Base-by-base conservation (phyloP, 2,888 invertebrate species). In the Coenonympha arcania region DNA sequence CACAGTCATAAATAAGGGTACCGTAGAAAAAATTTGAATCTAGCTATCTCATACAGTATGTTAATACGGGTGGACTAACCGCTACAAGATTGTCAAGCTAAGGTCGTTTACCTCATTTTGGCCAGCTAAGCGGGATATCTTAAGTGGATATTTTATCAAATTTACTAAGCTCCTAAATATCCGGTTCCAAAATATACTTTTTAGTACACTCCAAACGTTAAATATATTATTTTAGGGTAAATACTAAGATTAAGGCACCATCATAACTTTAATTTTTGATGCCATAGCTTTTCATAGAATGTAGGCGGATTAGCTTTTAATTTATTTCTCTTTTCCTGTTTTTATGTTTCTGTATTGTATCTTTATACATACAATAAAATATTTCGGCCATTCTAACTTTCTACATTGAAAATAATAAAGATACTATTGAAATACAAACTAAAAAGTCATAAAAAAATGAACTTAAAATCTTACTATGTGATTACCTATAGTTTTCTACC, bases 1-100 rank as follows among this genome's bases (percentile, higher is more conserved):
- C 44, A 51, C 39, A 41, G 16, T 41, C 61, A 64, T 74, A 69
- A 71, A 72, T 69, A 69, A 64, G 60, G 62, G 62, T 62, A 64
- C 63, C 63, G 58, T 58, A 62, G 59, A 50, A 52, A 50, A 59
- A 56, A 54, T 60, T 59, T 56, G 43, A 51, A 56, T 54, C 56
- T 63, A 63, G 64, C 61, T 67, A n/a, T n/a, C 65, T 58, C 61
- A 58, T 67, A 59, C 63, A 62, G 67, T 68, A 61, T 65, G 62
- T 45, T 40, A 55, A 59, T 61, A 63, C 63, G 61, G 56, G 60
- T 60, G 61, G 60, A 55, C 49, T 54, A 52, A 54, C 45, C 46
- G 48, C 45, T 53, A 43, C 48, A 52, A 55, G 51, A 39, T 53
- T 48, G 53, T 46, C 40, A 26, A 41, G 39, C 54, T 52, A 44